A percentile compares a stretch with the other conserved stretches of the same genome.
Evolutionary conservation across 2,113 vertebrate genomes (phyloP).

Genomic region (Chaetodon trifascialis): DNA sequence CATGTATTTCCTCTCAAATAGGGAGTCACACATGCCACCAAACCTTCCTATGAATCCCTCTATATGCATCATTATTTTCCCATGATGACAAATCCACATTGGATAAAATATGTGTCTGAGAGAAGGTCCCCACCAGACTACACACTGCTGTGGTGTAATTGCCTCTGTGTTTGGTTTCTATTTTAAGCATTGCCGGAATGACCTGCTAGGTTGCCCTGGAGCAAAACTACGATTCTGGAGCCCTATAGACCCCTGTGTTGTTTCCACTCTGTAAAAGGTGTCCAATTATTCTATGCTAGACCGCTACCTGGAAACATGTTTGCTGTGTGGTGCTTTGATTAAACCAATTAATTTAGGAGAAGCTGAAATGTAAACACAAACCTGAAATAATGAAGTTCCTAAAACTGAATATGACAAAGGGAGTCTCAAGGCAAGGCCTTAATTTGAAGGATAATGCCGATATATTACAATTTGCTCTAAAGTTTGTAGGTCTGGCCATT

Average conservation of each 20-base stretch:
- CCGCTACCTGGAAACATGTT: too few relatives aligned
- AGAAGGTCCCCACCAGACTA: not conserved
- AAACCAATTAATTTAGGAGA: not conserved
- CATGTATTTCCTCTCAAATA: constrained; percentile 6
- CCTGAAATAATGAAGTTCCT: not conserved
- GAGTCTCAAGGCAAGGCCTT: too few relatives aligned
- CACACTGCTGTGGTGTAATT: not conserved
- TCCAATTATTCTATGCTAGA: not conserved
- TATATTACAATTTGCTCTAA: not conserved
- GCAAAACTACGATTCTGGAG: not conserved
- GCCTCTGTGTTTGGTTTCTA: constrained; percentile 2
- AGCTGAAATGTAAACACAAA: not conserved
- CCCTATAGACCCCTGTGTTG: not conserved
- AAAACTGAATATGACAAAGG: not conserved
- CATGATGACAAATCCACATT: not conserved
- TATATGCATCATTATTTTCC: not conserved
- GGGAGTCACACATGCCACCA: not conserved
- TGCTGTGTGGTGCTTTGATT: not conserved
- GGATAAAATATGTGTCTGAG: not conserved
- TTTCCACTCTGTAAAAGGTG: not conserved
- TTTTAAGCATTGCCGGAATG: not conserved
- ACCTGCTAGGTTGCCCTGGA: not conserved
- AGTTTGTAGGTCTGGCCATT: not conserved
- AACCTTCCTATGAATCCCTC: not conserved
- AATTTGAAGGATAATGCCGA: not conserved